phyloP scores from a whole-genome alignment of 2,888 invertebrate species.

The Zelleria hepariella region DNA sequence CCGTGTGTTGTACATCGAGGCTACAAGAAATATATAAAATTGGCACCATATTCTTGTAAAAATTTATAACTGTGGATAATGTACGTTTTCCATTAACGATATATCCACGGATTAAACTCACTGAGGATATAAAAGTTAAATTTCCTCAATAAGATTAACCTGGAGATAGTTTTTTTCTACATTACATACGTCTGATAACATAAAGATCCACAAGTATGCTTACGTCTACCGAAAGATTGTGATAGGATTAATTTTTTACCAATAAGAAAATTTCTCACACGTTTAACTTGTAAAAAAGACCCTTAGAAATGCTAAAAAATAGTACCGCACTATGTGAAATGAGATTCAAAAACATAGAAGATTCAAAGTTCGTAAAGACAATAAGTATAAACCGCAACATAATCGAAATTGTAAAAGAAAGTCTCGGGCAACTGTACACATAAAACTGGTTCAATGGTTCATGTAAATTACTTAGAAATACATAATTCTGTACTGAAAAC shows the following conservation, averaged over 20 bases:
- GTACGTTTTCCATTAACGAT: too few relatives aligned
- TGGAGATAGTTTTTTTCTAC: not conserved
- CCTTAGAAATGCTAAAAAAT: not conserved
- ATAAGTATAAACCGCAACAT: slow-evolving; percentile 68
- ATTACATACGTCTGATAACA: too few relatives aligned
- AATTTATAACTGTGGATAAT: slow-evolving; percentile 11
- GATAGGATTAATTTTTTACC: not conserved
- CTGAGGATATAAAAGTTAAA: too few relatives aligned
- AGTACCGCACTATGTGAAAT: slow-evolving; percentile 14
- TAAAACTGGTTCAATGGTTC: not conserved
- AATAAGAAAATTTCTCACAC: not conserved
- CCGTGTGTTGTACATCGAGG: not conserved
- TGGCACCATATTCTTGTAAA: slow-evolving; percentile 49
- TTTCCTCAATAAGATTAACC: too few relatives aligned
- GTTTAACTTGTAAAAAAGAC: slow-evolving; percentile 3
- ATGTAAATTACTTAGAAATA: too few relatives aligned
- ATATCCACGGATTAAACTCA: too few relatives aligned
- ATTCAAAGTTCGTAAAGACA: slow-evolving; percentile 23
- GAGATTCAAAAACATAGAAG: slow-evolving; percentile 62
- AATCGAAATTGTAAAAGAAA: slow-evolving; percentile 29
- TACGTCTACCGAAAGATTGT: not conserved
- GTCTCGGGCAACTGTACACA: not conserved
- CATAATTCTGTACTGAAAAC: not conserved
- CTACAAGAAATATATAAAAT: slow-evolving; percentile 24
- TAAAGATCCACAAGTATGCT: not conserved